phyloP scores from a whole-genome alignment of 2,113 vertebrate species.

The Xiphias gladius region DNA sequence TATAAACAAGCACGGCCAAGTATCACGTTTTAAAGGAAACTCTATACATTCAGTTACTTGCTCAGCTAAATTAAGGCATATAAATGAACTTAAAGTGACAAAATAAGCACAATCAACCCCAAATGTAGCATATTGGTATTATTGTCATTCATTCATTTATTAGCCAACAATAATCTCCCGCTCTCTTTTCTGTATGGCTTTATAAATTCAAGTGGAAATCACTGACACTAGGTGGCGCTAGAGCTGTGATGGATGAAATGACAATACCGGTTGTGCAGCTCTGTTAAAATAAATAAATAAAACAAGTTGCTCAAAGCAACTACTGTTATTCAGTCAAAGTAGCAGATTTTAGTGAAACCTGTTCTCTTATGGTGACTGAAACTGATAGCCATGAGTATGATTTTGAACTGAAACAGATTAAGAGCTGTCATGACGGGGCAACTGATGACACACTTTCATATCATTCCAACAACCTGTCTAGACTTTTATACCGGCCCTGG shows the following conservation, averaged over 20 bases:
- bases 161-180: neutral
- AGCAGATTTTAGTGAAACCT: neutral
- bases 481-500: neutral
- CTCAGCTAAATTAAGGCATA: neutral
- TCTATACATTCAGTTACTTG: neutral
- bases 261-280: conserved; percentile 4
- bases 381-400: neutral
- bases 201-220: neutral
- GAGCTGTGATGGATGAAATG: conserved; percentile 4
- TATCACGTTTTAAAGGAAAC: neutral
- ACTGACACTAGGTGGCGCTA: conserved; percentile 43
- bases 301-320: neutral
- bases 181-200: neutral
- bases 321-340: neutral
- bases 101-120: neutral
- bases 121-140: neutral
- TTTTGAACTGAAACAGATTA: neutral
- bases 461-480: neutral
- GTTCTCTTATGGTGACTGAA: neutral
- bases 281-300: conserved; percentile 10
- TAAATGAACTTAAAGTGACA: neutral
- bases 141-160: neutral
- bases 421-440: neutral
- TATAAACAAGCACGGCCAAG: neutral
- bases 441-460: neutral